A percentile compares a stretch with the other conserved stretches of the same genome.
phyloP scores from a whole-genome alignment of 2,113 vertebrate species.

The Gyps fulvus region DNA sequence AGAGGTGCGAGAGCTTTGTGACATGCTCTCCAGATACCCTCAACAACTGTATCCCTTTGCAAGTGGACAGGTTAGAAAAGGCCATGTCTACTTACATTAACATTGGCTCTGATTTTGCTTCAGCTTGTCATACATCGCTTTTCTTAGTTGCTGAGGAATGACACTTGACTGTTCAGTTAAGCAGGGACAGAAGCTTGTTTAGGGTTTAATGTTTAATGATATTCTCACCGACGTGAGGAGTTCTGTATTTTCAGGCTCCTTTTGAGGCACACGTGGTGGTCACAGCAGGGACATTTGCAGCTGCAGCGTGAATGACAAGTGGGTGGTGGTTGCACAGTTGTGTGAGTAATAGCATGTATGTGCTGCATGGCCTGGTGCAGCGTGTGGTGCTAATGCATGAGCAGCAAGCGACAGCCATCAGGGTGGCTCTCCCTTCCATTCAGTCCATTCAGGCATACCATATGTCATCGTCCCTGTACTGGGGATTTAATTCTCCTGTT shows the following conservation, averaged over 20 bases:
- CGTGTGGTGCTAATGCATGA: not conserved
- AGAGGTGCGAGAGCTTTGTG: not conserved
- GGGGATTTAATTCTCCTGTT: not conserved
- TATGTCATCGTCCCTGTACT: not conserved
- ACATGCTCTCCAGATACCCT: not conserved
- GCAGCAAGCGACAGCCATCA: not conserved
- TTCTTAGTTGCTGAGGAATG: not conserved
- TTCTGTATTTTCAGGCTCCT: not conserved
- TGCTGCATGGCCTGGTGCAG: fast-evolving
- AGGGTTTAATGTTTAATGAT: not conserved
- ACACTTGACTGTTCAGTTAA: not conserved
- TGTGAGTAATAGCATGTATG: not conserved
- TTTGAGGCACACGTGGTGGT: not conserved
- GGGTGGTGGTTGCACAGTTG: not conserved
- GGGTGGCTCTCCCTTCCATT: not conserved
- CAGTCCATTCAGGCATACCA: not conserved
- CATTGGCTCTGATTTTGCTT: constrained; percentile 1
- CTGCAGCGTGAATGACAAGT: not conserved
- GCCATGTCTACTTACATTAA: not conserved
- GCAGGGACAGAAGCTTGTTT: not conserved
- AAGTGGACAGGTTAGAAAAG: not conserved
- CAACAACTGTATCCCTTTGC: not conserved
- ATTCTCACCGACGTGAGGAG: not conserved
- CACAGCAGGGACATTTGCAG: not conserved
- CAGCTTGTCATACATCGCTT: not conserved